phyloP scores from a whole-genome alignment of 2,888 invertebrate genomes.

The Sarcophaga carnaria region DNA sequence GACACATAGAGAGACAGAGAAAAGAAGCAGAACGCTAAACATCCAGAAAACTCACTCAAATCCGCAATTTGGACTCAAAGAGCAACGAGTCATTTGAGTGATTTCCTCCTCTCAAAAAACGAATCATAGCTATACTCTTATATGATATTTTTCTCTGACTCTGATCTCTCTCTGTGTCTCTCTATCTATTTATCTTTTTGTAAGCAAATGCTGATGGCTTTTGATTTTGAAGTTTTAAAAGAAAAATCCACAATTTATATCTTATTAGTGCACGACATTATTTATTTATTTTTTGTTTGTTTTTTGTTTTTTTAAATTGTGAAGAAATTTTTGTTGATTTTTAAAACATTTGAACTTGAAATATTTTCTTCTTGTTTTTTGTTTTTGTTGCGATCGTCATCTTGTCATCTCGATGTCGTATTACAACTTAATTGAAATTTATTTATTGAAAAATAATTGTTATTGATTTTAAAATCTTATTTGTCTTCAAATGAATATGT shows the following conservation, averaged over 20 bases:
- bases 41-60: slow-evolving; percentile 13
- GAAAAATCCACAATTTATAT: slow-evolving; percentile 65
- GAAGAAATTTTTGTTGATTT: slow-evolving; percentile 25
- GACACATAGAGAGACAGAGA: too few species aligned
- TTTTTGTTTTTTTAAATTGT: neutral
- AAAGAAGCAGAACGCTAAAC: too few species aligned
- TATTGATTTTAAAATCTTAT: slow-evolving; percentile 19
- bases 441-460: slow-evolving; percentile 49
- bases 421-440: slow-evolving; percentile 50
- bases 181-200: neutral
- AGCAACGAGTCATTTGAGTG: slow-evolving; percentile 17
- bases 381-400: neutral
- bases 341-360: slow-evolving; percentile 64
- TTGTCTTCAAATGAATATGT: neutral
- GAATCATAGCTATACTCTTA: too few species aligned
- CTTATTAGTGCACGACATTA: slow-evolving; percentile 60
- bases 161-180: neutral
- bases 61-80: neutral
- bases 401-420: slow-evolving; percentile 9
- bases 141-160: too few species aligned
- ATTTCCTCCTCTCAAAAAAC: slow-evolving; percentile 22
- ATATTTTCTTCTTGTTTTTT: slow-evolving; percentile 40
- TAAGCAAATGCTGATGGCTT: neutral
- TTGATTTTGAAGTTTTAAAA: slow-evolving; percentile 6
- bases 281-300: neutral